A percentile compares a stretch with the other conserved stretches of the same genome.
Conservation (phyloP, 2,888 invertebrate genomes). For the Eristalinus sepulchralis region DNA sequence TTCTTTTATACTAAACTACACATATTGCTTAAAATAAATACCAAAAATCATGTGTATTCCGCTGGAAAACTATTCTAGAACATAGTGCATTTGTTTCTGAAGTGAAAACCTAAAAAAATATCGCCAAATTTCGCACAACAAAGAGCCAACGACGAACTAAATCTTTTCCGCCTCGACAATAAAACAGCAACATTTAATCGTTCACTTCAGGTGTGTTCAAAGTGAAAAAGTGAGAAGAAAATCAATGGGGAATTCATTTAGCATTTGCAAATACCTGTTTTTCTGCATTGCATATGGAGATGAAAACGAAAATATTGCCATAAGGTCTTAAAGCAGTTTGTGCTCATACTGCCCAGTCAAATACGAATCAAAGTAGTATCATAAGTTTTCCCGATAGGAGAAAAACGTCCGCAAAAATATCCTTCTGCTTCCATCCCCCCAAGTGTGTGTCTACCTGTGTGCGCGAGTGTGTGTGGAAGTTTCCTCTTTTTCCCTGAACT, state of each 20-base stretch:
- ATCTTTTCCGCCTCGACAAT: constrained; percentile 24
- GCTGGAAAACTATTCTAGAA: constrained; percentile 21
- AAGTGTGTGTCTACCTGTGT: not conserved
- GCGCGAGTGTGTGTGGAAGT: not conserved
- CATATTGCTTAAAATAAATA: constrained; percentile 8
- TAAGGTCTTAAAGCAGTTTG: constrained; percentile 7
- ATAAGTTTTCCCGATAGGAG: constrained; percentile 35
- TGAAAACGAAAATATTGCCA: constrained; percentile 54
- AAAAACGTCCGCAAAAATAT: constrained; percentile 35
- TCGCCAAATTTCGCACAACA: constrained; percentile 53
- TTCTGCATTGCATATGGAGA: constrained; percentile 25
- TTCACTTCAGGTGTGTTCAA: constrained; percentile 60
- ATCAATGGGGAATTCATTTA: constrained; percentile 1
- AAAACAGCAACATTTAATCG: constrained; percentile 34
- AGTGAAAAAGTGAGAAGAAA: constrained; percentile 17
- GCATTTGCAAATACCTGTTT: constrained; percentile 1
- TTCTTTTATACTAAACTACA: constrained; percentile 47
- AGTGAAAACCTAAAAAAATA: constrained; percentile 37
- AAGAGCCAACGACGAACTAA: constrained; percentile 31
- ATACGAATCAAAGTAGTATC: constrained; percentile 19
- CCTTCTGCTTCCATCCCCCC: not conserved
- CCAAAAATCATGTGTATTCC: constrained; percentile 46
- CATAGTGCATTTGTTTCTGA: constrained; percentile 34
- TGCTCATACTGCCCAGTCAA: not conserved
- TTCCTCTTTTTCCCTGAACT: constrained; percentile 49